Conservation (phyloP, 2,888 invertebrate species). For the Gortyna flavago region DNA sequence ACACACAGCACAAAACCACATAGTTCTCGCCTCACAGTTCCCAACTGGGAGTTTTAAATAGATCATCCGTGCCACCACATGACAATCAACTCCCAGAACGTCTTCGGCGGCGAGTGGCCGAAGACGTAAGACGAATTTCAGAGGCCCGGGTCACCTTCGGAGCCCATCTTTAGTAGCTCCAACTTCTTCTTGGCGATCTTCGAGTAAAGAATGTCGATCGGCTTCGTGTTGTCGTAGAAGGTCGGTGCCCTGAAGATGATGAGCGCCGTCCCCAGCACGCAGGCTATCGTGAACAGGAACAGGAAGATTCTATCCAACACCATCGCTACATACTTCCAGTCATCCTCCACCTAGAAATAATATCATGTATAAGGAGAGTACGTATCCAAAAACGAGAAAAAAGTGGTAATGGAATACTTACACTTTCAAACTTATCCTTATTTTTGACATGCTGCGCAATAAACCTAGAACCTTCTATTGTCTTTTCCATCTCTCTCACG, state of each 20-base stretch:
- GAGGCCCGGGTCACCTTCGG: conserved; percentile 92
- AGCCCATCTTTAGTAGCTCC: conserved; percentile 96
- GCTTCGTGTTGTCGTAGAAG: conserved; percentile 96
- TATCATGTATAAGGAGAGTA: conserved; percentile 22
- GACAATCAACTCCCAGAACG: conserved; percentile 90
- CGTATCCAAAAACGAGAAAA: not conserved
- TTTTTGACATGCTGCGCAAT: conserved; percentile 98
- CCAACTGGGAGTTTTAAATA: conserved; percentile 84
- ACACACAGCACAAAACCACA: conserved; percentile 84
- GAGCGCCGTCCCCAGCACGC: conserved; percentile 96
- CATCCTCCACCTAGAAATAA: conserved; percentile 95
- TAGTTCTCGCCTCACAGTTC: conserved; percentile 86
- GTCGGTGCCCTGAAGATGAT: conserved; percentile 97
- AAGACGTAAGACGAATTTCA: conserved; percentile 92
- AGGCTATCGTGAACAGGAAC: conserved; percentile 98
- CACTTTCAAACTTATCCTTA: conserved; percentile 98
- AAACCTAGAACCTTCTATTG: conserved; percentile 97
- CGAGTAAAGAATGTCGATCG: conserved; percentile 97
- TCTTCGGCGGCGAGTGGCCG: conserved; percentile 92
- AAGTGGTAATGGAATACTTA: conserved; percentile 89
- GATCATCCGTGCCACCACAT: conserved; percentile 91
- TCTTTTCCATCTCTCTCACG: conserved; percentile 96
- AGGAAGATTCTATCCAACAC: conserved; percentile 98
- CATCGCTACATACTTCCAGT: conserved; percentile 99
- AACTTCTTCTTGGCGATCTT: conserved; percentile 97